Percentiles rank a stretch among this genome's conserved stretches.
phyloP scores from a whole-genome alignment of 2,888 invertebrate species.

The Drosophila planitibia region DNA sequence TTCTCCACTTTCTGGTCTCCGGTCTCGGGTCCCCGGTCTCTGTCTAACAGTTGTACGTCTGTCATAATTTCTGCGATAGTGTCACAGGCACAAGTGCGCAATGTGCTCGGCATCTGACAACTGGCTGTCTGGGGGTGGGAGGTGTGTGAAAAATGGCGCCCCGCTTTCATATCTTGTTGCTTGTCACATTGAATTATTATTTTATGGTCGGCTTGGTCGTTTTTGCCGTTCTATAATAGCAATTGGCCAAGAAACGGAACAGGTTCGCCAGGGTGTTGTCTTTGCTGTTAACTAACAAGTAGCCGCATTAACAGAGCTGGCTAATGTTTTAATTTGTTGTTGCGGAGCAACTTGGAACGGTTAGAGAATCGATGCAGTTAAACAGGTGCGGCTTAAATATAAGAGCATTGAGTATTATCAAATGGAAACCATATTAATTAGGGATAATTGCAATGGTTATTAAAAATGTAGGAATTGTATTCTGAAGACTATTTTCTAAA shows the following conservation, averaged over 20 bases:
- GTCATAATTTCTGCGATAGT: conserved; percentile 74
- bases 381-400: conserved; percentile 19
- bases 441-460: background rate
- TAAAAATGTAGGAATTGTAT: background rate
- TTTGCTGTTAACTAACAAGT: conserved; percentile 25
- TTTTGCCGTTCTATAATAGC: conserved; percentile 49
- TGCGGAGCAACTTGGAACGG: conserved; percentile 8
- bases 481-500: background rate
- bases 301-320: conserved; percentile 41
- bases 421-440: background rate
- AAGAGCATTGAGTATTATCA: background rate
- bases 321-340: conserved; percentile 72
- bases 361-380: conserved; percentile 4
- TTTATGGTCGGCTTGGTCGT: conserved; percentile 62
- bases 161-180: conserved; percentile 72
- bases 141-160: conserved; percentile 76
- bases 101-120: conserved; percentile 53
- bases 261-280: conserved; percentile 54
- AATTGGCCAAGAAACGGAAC: conserved; percentile 60
- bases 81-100: conserved; percentile 68
- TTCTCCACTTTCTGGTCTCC: background rate
- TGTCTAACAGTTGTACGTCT: conserved; percentile 62
- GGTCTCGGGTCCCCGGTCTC: conserved; percentile 9
- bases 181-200: conserved; percentile 80
- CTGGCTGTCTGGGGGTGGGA: conserved; percentile 9